phyloP scores from a whole-genome alignment of 2,113 vertebrate species.

The Eulemur rufifrons region DNA sequence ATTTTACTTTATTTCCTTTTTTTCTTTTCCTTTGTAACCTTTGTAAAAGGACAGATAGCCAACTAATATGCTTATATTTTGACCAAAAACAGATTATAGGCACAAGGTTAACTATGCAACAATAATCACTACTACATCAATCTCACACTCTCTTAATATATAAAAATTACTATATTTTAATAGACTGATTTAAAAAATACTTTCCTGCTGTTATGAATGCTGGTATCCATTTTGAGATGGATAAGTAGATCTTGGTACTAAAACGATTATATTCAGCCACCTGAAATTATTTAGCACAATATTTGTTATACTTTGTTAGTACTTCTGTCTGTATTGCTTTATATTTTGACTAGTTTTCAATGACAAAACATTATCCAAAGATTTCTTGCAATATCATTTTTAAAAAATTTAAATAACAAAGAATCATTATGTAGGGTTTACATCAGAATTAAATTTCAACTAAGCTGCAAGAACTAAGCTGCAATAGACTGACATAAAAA shows the following conservation, averaged over 20 bases:
- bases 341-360: slow-evolving; percentile 16
- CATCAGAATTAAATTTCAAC: background rate
- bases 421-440: background rate
- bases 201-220: background rate
- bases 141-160: background rate
- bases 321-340: background rate
- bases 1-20: background rate
- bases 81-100: background rate
- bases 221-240: background rate
- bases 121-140: background rate
- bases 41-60: background rate
- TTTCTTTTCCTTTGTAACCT: background rate
- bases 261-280: background rate
- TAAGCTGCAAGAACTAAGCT: background rate
- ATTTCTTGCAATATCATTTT: background rate
- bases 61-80: background rate
- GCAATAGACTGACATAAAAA: background rate
- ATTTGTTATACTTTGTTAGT: background rate
- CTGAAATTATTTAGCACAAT: background rate
- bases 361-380: background rate
- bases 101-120: background rate
- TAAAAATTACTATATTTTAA: background rate
- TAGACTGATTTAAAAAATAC: background rate
- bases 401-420: background rate
- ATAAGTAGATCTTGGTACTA: background rate